Base-by-base conservation (phyloP, 2,888 invertebrate genomes). In the Apotomis betuletana region DNA sequence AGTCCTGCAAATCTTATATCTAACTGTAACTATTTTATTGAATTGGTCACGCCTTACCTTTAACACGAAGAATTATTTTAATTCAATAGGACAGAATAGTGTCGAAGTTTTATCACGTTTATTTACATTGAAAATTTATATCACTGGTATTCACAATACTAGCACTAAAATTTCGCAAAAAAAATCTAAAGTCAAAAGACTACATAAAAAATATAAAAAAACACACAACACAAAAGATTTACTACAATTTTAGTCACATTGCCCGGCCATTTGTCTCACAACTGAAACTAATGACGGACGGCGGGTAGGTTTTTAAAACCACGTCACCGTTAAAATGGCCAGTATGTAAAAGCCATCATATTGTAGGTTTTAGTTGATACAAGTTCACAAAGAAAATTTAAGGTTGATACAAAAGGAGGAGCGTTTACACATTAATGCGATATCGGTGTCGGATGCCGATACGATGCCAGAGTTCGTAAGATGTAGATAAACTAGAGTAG, bases 201-300 rank as follows among this genome's bases (percentile, higher is more conserved):
- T 92, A 92, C 92, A 92, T 92, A 90, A 85, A 88, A 90, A 83
- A 87, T 85, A 87, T 86, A 87, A 84, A 27, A 15, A 91, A 91
- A 93, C 91, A 92, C 91, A 92, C 88, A 91, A 92, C 92, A 93
- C 91, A 92, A 91, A 92, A 90, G 81, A 85, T 76, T 81, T 86
- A 91, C 90, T 86, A 89, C 89, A 91, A 90, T 90, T 91, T 92
- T 84, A 89, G 87, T 93, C 90, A 93, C 92, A 93, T 92, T 82
- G 85, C 92, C 87, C 82, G 84, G 86, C 87, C 89, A 90, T 90
- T 86, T 86, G 79, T 83, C 79, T 82, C 80, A 81, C 87, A 82
- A 88, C 88, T 91, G 83, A 81, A 77, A 59, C 58, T 52, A 64
- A 59, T 36, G 65, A 9, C 58, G 58, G 4, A 69, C 70, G 82